Evolutionary conservation across 2,797 vertebrate genomes (phyloP), one percentile per base, ranked within the genome.

Genomic region (Threskiornis aethiopicus): DNA sequence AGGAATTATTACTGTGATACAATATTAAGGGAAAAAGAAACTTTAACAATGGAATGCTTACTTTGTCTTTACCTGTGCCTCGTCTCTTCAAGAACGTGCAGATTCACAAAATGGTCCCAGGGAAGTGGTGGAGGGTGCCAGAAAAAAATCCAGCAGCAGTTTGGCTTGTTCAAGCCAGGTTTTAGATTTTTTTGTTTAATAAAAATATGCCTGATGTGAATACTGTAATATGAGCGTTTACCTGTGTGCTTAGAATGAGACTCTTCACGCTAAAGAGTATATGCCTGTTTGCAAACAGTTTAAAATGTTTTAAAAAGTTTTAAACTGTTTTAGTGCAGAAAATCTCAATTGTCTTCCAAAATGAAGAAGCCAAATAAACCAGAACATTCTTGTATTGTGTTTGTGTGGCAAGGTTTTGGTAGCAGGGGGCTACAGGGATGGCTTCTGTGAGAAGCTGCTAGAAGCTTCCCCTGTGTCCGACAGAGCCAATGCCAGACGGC

Each of bases 21-120:
- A 21, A 15, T 9, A 58, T 14, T 41, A 69, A 84, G 19, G 9
- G 21, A 20, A 41, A 39, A 22, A 9, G 25, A 46, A 35, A 51
- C 16, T 35, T 67, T 33, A 87, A 52, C 33, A 20, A 26, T 6
- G 3, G 41, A 77, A 77, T 28, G 19, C 11, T 28, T 33, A 3
- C 31, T 67, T 55, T 25, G 2, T 35, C 62, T 79, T 39, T 37
- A 84, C 15, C 21, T 2, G 5, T 19, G n/a, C 16, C 24, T 33
- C 13, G 4, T 17, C 31, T 21, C 51, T 78, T 58, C 18, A 52
- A 5, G 24, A 31, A 52, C 0, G 0, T 4, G 15, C 13, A 24
- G 29, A 9, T 41, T 62, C 55, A 19, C 12, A 51, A 29, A 55
- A 46, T 2, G 5, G 24, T 65, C 31, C 3, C 9, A 37, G 19